Base-by-base conservation (phyloP, 2,113 vertebrate genomes). In the Scolopax mira region DNA sequence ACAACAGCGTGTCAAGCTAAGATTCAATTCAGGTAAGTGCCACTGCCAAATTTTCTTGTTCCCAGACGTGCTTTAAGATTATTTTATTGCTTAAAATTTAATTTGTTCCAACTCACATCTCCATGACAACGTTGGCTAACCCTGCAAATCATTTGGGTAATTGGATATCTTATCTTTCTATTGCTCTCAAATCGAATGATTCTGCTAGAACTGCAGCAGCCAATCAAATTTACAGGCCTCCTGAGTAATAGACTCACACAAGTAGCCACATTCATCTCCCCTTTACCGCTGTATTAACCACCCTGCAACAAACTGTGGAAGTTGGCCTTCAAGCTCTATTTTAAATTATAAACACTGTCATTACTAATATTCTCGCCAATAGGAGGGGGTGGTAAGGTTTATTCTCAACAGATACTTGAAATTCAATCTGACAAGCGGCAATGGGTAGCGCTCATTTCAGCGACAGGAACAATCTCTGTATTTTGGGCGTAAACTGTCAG, bases 41-140 rank as follows among this genome's bases (percentile, higher is more conserved):
- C 97, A 98, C 97, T 98, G 98, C 98, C 98, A 98, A 98, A 98
- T 98, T 98, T 98, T 97, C 97, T 97, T 98, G 98, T 98, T 98
- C 98, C 98, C 98, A 98, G 97, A 98, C 91, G 97, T 98, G 98
- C 98, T 98, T 98, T 98, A 98, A 98, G 98, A 98, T 98, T 98
- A 98, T 98, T 98, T 98, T 98, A 98, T 98, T 98, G 98, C 98
- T 98, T 98, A 98, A 98, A 98, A 98, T 98, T 98, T 98, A 98
- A 98, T 98, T 98, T 98, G 98, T 98, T 98, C 98, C 97, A 98
- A 98, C 97, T 97, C 90, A 4, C 25, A 44, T 98, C 98, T 98
- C 98, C 98, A 98, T 98, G 98, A 98, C 98, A 98, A 98, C 98
- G 49, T 92, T 98, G 98, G 97, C 97, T 98, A 98, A 98, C 98